Evolutionary conservation across 2,113 vertebrate species (phyloP), one percentile per base, ranked within the genome.

Genomic region (Oreotrochilus melanogaster): DNA sequence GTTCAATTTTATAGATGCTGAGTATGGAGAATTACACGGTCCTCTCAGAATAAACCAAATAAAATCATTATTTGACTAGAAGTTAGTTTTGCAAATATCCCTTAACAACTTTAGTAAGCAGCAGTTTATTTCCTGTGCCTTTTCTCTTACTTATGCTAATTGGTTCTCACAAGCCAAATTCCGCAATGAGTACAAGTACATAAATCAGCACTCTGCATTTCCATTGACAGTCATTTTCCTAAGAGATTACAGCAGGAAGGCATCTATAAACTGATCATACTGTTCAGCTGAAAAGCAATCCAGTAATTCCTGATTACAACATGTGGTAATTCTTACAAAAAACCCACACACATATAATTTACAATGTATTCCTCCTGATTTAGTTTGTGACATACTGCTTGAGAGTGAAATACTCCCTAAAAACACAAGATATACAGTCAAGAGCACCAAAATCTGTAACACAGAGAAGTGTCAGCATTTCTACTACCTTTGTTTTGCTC

Each of bases 151-250:
- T 95, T 83, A 78, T 62, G 56, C 50, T 83, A 86, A 86, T 28
- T 92, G 64, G 61, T 93, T 92, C 74, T 83, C 39, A 89, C 19
- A 93, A 93, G 65, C 39, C 88, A 62, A 97, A 95, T 75, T 88
- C 86, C 73, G 72, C 62, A 91, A 70, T 48, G 85, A 75, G 75
- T 42, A 56, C 79, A 81, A 51, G 81, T 37, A 92, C 6, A 6
- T 64, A 94, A 89, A 97, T 80, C 90, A 94, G 60, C 51, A 73
- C 60, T 71, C 83, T 75, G 57, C 73, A 94, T 76, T 95, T 93
- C 74, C 54, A 75, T 25, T 64, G 73, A 91, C 27, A 78, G 91
- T 64, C 31, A 93, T 84, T 88, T 95, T 73, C 54, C 71, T 50
- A 61, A 2, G 14, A 91, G 73, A 78, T 72, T 86, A 78, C 45